A percentile compares a stretch with the other conserved stretches of the same genome.
phyloP scores from a whole-genome alignment of 2,113 vertebrate species.

The Passer domesticus region DNA sequence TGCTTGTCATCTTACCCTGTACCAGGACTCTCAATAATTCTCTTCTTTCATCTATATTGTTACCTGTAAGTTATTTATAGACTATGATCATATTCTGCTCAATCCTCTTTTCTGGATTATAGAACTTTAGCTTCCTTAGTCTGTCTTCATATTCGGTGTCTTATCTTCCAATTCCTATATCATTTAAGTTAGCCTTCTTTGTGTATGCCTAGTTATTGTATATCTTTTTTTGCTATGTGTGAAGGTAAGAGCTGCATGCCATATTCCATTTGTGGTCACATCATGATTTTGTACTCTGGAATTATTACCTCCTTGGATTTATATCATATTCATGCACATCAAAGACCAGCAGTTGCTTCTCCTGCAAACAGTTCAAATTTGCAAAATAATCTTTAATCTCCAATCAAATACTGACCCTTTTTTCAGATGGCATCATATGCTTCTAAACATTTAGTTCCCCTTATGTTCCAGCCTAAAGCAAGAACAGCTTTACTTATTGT shows the following conservation, averaged over 20 bases:
- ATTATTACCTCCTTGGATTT: neutral
- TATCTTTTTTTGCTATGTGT: neutral
- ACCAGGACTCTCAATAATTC: neutral
- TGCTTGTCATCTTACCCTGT: conserved; percentile 15
- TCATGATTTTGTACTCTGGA: neutral
- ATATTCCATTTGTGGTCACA: neutral
- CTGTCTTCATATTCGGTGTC: neutral
- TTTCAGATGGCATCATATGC: neutral
- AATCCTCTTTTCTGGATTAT: conserved; percentile 58
- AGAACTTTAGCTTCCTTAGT: conserved; percentile 16
- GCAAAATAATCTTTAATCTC: neutral
- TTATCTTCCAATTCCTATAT: neutral
- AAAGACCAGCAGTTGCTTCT: neutral
- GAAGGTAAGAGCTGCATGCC: neutral
- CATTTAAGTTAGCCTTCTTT: neutral
- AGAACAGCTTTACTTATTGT: neutral
- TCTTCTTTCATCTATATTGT: conserved; percentile 47
- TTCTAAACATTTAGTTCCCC: neutral
- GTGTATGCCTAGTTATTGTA: neutral
- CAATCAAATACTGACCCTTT: neutral
- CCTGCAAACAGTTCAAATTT: neutral
- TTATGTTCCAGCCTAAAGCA: neutral
- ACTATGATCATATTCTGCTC: neutral
- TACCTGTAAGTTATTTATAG: conserved; percentile 55
- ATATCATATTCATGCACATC: neutral